Evolutionary conservation across 2,888 invertebrate genomes (phyloP).

Genomic region (Thera britannica): DNA sequence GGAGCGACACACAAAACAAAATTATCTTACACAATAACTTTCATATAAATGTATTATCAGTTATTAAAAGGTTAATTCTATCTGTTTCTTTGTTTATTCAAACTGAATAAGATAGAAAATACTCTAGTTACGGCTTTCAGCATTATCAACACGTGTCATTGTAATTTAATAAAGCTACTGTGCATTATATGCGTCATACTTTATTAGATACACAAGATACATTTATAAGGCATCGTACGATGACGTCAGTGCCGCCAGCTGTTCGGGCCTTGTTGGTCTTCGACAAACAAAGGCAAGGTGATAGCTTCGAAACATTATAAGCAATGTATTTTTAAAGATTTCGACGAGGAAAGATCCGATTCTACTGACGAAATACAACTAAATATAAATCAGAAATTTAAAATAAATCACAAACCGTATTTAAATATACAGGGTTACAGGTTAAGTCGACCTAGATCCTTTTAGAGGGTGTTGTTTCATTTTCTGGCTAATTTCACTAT

Average conservation of each 20-base stretch:
- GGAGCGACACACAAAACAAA: too few relatives aligned
- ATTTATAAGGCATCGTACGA: constrained; percentile 1
- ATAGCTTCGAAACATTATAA: background rate
- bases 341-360: background rate
- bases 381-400: too few relatives aligned
- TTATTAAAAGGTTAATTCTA: too few relatives aligned
- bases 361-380: background rate
- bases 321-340: too few relatives aligned
- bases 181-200: constrained; percentile 18
- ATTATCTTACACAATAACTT: too few relatives aligned
- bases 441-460: too few relatives aligned
- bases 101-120: background rate
- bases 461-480: too few relatives aligned
- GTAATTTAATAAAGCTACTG: constrained; percentile 7
- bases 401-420: too few relatives aligned
- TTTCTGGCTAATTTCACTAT: too few relatives aligned
- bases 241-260: constrained; percentile 12
- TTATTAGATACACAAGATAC: background rate
- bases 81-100: background rate
- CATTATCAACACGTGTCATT: constrained; percentile 12
- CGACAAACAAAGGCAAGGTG: constrained; percentile 3
- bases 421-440: too few relatives aligned
- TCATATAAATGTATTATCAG: too few relatives aligned
- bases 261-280: constrained; percentile 12
- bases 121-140: constrained; percentile 8